Evolutionary conservation across 2,797 vertebrate species (phyloP).

Genomic region (Mustela erminea): DNA sequence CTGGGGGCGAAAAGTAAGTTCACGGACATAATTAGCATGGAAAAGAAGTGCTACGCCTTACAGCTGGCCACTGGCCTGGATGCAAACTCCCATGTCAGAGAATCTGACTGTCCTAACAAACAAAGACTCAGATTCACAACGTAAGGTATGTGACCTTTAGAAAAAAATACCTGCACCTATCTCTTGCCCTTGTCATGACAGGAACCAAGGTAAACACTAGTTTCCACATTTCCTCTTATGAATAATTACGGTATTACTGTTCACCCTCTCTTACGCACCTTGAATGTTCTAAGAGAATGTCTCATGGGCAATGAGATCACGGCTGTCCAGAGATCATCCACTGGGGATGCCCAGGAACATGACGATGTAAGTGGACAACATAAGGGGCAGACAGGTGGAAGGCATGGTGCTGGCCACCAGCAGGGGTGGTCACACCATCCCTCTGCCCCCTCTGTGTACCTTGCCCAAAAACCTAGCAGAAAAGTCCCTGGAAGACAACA

Average conservation of each 20-base stretch:
- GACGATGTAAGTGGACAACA: background rate
- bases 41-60: background rate
- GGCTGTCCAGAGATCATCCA: background rate
- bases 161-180: background rate
- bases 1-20: background rate
- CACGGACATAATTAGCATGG: accelerated
- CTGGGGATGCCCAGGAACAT: background rate
- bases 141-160: constrained; percentile 49
- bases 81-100: background rate
- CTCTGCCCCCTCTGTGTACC: background rate
- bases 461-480: background rate
- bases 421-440: accelerated
- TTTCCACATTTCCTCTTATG: constrained; percentile 63
- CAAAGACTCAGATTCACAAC: background rate
- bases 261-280: background rate
- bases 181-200: background rate
- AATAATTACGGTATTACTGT: constrained; percentile 16
- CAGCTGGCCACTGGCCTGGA: background rate
- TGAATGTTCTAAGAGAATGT: background rate
- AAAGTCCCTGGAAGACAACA: background rate
- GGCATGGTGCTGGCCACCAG: accelerated
- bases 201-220: constrained; percentile 57
- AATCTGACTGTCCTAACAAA: background rate
- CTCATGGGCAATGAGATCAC: background rate
- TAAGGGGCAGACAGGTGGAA: background rate